A percentile compares a stretch with the other conserved stretches of the same genome.
Conservation (phyloP, 2,797 vertebrate species). For the Peromyscus attwateri region DNA sequence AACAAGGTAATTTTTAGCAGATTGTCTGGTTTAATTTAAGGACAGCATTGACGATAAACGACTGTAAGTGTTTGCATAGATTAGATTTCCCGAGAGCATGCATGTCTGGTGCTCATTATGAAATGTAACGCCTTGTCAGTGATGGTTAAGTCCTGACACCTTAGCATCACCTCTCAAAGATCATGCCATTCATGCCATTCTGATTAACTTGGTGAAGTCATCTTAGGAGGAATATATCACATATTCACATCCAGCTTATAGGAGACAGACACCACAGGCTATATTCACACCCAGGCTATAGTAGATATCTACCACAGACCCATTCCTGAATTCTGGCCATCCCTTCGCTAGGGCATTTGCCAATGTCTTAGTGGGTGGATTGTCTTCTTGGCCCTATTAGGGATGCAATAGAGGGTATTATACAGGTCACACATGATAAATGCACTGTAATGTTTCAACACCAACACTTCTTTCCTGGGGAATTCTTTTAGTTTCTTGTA, state of each 20-base stretch:
- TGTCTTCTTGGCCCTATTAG: slow-evolving; percentile 54
- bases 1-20: neutral
- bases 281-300: neutral
- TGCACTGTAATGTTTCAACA: neutral
- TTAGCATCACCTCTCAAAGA: neutral
- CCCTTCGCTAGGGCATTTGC: slow-evolving; percentile 25
- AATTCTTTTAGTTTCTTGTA: neutral
- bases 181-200: neutral
- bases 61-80: no score
- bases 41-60: neutral
- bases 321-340: neutral
- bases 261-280: neutral
- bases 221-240: neutral
- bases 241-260: neutral
- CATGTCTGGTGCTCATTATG: neutral
- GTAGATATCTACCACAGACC: neutral
- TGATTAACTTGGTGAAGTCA: neutral
- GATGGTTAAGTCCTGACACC: neutral
- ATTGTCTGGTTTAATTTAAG: neutral
- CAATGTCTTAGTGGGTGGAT: slow-evolving; percentile 52
- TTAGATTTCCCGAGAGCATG: neutral
- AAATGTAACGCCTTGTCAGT: neutral
- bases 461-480: slow-evolving; percentile 1
- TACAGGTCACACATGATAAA: slow-evolving; percentile 63
- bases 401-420: slow-evolving; percentile 2